phyloP scores from a whole-genome alignment of 2,113 vertebrate genomes.

The Lophotis ruficrista region DNA sequence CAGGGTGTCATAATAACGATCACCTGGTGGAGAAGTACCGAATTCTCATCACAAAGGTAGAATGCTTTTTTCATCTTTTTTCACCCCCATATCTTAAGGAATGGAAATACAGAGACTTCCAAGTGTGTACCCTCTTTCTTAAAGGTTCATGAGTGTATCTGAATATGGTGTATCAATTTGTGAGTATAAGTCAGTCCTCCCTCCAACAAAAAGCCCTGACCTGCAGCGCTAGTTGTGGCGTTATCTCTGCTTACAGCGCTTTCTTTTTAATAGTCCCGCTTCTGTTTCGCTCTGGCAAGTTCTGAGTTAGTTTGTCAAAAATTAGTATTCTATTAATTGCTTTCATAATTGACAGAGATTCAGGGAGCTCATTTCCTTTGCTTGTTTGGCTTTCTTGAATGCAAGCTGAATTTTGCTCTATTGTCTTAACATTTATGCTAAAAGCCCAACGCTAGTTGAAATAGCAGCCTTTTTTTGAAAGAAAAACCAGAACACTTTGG shows the following conservation, averaged over 20 bases:
- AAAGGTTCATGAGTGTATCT: not conserved
- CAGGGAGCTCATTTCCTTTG: not conserved
- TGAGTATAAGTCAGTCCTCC: not conserved
- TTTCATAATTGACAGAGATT: not conserved
- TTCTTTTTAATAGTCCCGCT: not conserved
- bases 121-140: not conserved
- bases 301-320: not conserved
- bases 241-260: not conserved
- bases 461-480: not conserved
- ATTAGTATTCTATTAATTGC: not conserved
- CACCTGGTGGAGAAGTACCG: conserved; percentile 97
- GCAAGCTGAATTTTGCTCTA: not conserved
- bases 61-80: not conserved
- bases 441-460: not conserved
- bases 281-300: not conserved
- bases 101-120: accelerated
- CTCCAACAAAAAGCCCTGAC: not conserved
- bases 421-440: not conserved
- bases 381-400: not conserved
- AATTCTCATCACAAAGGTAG: conserved; percentile 98
- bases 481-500: not conserved
- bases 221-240: not conserved
- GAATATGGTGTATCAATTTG: accelerated
- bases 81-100: accelerated
- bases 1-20: conserved; percentile 97